Evolutionary conservation across 2,797 vertebrate genomes (phyloP).

Genomic region (Alosa sapidissima): DNA sequence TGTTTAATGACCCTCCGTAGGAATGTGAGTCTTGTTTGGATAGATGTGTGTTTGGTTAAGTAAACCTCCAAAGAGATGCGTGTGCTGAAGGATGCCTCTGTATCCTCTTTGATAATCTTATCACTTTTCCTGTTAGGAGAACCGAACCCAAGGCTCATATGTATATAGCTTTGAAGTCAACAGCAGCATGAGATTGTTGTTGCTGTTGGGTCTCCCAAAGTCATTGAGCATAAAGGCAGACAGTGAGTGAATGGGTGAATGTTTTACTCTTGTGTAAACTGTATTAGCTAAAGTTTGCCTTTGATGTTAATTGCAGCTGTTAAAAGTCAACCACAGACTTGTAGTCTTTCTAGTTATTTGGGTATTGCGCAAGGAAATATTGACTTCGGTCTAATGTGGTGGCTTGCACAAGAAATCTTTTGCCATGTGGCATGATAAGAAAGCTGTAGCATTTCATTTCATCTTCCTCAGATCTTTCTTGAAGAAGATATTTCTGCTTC

Average conservation of each 20-base stretch:
- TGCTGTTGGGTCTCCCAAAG: conserved; percentile 28
- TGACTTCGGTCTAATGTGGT: no score
- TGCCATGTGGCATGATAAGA: no score
- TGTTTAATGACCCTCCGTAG: background rate
- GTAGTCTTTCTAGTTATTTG: conserved; percentile 59
- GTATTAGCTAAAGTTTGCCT: conserved; percentile 37
- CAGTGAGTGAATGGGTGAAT: background rate
- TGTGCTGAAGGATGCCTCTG: conserved; percentile 25
- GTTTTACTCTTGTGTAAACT: background rate
- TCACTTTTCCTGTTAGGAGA: conserved; percentile 33
- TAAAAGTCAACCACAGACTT: conserved; percentile 71
- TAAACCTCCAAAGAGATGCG: conserved; percentile 33
- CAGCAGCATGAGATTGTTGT: conserved; percentile 12
- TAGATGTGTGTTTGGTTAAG: conserved; percentile 34
- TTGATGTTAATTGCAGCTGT: conserved; percentile 68
- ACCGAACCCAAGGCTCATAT: conserved; percentile 27
- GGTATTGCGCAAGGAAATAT: background rate
- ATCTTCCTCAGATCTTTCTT: background rate
- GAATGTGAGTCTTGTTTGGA: background rate
- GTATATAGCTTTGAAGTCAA: conserved; percentile 6
- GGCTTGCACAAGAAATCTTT: no score
- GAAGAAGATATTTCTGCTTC: background rate
- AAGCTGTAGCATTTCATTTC: background rate
- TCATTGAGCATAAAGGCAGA: conserved; percentile 4
- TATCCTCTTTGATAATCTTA: conserved; percentile 39